Evolutionary conservation across 1,140 invertebrate genomes (phyloP), one percentile per base, ranked within the genome.

Genomic region (Eriosoma lanigerum): DNA sequence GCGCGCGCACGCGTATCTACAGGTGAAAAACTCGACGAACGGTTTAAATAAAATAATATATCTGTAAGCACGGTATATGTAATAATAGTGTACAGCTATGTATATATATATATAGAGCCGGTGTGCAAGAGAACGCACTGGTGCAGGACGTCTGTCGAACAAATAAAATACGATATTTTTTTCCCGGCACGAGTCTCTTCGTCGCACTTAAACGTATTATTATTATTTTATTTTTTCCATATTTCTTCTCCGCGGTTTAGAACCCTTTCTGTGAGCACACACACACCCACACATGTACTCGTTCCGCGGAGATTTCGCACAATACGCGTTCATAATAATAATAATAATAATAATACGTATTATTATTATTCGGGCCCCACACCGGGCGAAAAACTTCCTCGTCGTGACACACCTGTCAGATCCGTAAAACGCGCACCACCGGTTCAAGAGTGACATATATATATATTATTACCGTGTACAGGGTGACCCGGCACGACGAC

Each of bases 321-420:
- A 29, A 62, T 38, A 8, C 32, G 32, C 32, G 32, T 38, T 38
- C 8, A 38, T 38, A 4, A 38, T 38, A 38, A n/a, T n/a, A n/a
- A n/a, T n/a, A n/a, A n/a, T n/a, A n/a, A n/a, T n/a, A 4, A 38
- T 38, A 38, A 8, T 4, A 38, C 32, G 46, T 48, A 48, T 48
- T 48, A 48, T 48, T 48, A 15, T 48, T 4, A 48, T 48, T 48
- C 13, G 13, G 9, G 9, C 46, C 13, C 46, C 46, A 10, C 46
- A 15, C 46, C 46, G 64, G 64, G 64, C 64, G n/a, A 68, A 68
- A 68, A 66, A 66, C 62, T 38, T 68, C 38, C 64, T 38, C 1
- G 32, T 38, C 1, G 32, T 21, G 64, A 46, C 64, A 68, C 64
- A 68, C 64, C 46, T 48, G 46, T 48, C 46, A 48, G 4, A 38